Percentiles rank a stretch among this genome's conserved stretches.
Evolutionary conservation across 2,113 vertebrate species (phyloP).

Genomic region (Silurus glanis): DNA sequence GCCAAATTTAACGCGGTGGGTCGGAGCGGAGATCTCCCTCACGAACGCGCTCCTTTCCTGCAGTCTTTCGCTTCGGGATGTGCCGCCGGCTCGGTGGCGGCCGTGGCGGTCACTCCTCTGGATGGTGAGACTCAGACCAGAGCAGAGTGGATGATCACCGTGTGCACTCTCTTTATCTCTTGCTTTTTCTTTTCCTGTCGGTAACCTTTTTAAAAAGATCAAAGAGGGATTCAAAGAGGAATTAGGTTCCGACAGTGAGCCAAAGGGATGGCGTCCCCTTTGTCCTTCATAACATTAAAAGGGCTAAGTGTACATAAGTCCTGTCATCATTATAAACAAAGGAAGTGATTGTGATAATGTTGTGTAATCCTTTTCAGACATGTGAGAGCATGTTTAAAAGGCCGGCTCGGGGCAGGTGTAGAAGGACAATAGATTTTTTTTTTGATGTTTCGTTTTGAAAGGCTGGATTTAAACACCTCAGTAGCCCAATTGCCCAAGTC

Average conservation of each 20-base stretch:
- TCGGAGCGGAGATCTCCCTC: slow-evolving; percentile 44
- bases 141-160: neutral
- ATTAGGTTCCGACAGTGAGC: neutral
- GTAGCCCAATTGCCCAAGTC: neutral
- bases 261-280: neutral
- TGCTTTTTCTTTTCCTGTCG: neutral
- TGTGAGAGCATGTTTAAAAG: neutral
- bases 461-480: neutral
- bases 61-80: slow-evolving; percentile 79
- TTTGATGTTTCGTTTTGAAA: neutral
- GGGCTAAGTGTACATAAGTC: neutral
- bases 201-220: neutral
- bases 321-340: neutral
- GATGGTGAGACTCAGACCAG: slow-evolving; percentile 66
- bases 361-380: neutral
- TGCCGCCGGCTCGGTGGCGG: slow-evolving; percentile 72
- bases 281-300: neutral
- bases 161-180: neutral
- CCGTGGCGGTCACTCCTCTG: slow-evolving; percentile 79
- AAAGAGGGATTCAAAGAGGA: neutral
- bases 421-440: neutral
- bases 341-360: neutral
- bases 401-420: neutral
- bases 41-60: slow-evolving; percentile 70
- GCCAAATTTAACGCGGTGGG: slow-evolving; percentile 78